phyloP scores from a whole-genome alignment of 2,888 invertebrate genomes.

The Idaea biselata region DNA sequence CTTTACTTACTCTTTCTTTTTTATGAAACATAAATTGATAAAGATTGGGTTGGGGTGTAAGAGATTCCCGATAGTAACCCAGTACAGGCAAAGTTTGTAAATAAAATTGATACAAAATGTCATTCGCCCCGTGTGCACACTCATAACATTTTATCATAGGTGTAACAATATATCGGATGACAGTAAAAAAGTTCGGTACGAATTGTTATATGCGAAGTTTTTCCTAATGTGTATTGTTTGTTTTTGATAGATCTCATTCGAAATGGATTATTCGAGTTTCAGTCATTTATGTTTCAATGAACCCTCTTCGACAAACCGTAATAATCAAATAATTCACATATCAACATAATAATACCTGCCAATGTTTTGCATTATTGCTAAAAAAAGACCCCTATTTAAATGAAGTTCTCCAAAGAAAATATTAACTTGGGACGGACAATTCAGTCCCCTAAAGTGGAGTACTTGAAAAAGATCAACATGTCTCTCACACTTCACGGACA shows the following conservation, averaged over 20 bases:
- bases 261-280: constrained; percentile 33
- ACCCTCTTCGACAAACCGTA: constrained; percentile 3
- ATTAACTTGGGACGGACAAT: constrained; percentile 63
- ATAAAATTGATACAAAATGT: constrained; percentile 75
- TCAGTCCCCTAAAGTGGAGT: constrained; percentile 41
- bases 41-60: constrained; percentile 38
- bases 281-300: constrained; percentile 8
- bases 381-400: constrained; percentile 28
- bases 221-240: constrained; percentile 58
- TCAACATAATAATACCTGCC: background rate
- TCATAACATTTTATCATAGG: constrained; percentile 78
- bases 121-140: constrained; percentile 42
- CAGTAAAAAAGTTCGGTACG: constrained; percentile 66
- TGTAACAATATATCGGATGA: constrained; percentile 69
- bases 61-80: constrained; percentile 60
- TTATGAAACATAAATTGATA: constrained; percentile 32
- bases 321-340: constrained; percentile 2
- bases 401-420: constrained; percentile 61
- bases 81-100: constrained; percentile 70
- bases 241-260: constrained; percentile 49
- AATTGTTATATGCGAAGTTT: constrained; percentile 62
- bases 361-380: background rate
- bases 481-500: constrained; percentile 77
- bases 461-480: constrained; percentile 76
- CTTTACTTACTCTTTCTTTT: constrained; percentile 18